phyloP scores from a whole-genome alignment of 2,113 vertebrate species.

The Falco punctatus region DNA sequence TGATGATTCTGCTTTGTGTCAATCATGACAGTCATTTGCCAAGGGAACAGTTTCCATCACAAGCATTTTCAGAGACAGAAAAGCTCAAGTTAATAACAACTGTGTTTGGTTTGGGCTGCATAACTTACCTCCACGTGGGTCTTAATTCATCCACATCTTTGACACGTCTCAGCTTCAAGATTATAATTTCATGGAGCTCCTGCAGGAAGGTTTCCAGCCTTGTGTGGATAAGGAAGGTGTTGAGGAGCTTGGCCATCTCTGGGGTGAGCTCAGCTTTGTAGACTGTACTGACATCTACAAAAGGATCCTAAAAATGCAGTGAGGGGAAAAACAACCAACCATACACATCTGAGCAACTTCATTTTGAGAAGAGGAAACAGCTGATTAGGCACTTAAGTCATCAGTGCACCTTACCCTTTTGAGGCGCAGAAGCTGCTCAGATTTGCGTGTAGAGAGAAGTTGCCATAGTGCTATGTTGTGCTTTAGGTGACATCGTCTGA shows the following conservation, averaged over 20 bases:
- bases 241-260: conserved; percentile 72
- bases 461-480: conserved; percentile 90
- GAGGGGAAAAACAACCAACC: not conserved
- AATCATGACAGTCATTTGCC: rapidly evolving
- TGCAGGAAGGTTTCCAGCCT: conserved; percentile 85
- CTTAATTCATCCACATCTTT: conserved; percentile 70
- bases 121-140: conserved; percentile 82
- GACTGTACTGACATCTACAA: conserved; percentile 71
- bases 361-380: not conserved
- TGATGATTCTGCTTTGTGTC: not conserved
- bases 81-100: not conserved
- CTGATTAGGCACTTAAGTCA: not conserved
- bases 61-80: not conserved
- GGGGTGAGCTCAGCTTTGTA: conserved; percentile 78
- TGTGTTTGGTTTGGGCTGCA: not conserved
- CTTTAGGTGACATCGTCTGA: conserved; percentile 82
- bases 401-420: conserved; percentile 75
- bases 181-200: conserved; percentile 92
- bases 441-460: conserved; percentile 86
- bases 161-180: conserved; percentile 78
- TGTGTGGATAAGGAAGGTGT: conserved; percentile 78
- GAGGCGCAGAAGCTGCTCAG: conserved; percentile 86
- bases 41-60: not conserved
- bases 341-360: not conserved
- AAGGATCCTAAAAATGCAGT: conserved; percentile 83